These are phyloP conservation scores for Nothobranchius kuhntae DNA, from an alignment of 2,113 vertebrate species.

Conservation along the genomic window DNA sequence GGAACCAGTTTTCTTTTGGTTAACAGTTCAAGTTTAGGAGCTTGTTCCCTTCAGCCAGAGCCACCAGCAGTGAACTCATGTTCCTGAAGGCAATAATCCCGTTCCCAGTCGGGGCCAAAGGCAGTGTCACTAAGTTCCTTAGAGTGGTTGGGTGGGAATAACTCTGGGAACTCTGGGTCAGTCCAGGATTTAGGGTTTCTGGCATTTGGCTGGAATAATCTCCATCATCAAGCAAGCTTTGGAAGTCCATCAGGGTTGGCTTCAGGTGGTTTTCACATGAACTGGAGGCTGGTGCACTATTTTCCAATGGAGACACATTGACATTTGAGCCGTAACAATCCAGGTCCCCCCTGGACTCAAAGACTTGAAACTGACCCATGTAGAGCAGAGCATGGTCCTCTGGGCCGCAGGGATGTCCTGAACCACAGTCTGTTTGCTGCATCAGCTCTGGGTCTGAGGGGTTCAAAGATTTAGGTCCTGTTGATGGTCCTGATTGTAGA, in stretches of 20 bases:
- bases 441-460: conserved; percentile 67
- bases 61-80: conserved; percentile 92
- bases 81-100: conserved; percentile 95
- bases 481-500: conserved; percentile 83
- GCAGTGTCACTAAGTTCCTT: conserved; percentile 83
- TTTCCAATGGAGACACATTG: conserved; percentile 45
- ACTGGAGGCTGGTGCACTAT: conserved; percentile 77
- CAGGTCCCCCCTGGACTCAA: conserved; percentile 77
- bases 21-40: conserved; percentile 92
- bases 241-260: conserved; percentile 87
- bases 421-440: conserved; percentile 69
- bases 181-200: conserved; percentile 86
- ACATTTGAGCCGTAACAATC: conserved; percentile 26
- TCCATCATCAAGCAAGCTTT: conserved; percentile 88
- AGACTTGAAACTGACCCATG: conserved; percentile 89
- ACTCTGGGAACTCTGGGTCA: conserved; percentile 88
- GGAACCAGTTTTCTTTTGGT: conserved; percentile 10
- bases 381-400: conserved; percentile 83
- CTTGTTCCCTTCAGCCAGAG: conserved; percentile 92
- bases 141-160: conserved; percentile 92
- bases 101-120: conserved; percentile 76
- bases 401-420: conserved; percentile 39
- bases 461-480: conserved; percentile 67
- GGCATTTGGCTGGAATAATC: conserved; percentile 90
- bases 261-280: conserved; percentile 81